Conservation (phyloP, 2,113 vertebrate genomes). For the Ginglymostoma cirratum region DNA sequence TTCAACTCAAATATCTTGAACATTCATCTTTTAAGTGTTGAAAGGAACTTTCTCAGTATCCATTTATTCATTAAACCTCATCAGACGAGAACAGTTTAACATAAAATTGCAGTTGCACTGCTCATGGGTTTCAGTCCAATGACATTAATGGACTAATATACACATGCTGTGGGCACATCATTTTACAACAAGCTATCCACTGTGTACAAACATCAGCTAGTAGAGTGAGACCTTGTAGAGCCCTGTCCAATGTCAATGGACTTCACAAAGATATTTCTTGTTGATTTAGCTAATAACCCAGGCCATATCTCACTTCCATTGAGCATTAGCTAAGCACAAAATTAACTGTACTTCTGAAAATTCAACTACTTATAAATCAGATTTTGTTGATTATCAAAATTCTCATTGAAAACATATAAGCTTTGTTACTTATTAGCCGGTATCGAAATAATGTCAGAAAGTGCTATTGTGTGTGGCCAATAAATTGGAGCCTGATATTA, state of each 20-base stretch:
- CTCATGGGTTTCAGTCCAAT: not conserved
- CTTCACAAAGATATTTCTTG: not conserved
- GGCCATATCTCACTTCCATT: not conserved
- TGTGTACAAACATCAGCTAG: not conserved
- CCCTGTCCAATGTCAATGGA: not conserved
- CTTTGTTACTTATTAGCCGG: not conserved
- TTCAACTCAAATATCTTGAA: not conserved
- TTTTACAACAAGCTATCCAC: not conserved
- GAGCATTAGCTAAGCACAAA: not conserved
- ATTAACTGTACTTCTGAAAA: not conserved
- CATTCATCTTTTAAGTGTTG: not conserved
- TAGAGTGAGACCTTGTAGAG: not conserved
- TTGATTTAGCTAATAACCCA: not conserved
- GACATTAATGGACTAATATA: not conserved
- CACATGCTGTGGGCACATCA: not conserved
- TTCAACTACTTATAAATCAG: not conserved
- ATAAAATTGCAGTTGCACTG: not conserved
- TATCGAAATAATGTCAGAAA: not conserved
- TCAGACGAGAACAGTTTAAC: not conserved
- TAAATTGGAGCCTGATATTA: not conserved
- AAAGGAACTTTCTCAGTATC: not conserved
- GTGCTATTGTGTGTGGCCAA: not conserved
- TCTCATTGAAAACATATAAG: not conserved
- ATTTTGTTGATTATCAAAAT: not conserved
- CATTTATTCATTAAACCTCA: not conserved